Conservation (phyloP, 2,113 vertebrate genomes). For the Apteryx mantelli region DNA sequence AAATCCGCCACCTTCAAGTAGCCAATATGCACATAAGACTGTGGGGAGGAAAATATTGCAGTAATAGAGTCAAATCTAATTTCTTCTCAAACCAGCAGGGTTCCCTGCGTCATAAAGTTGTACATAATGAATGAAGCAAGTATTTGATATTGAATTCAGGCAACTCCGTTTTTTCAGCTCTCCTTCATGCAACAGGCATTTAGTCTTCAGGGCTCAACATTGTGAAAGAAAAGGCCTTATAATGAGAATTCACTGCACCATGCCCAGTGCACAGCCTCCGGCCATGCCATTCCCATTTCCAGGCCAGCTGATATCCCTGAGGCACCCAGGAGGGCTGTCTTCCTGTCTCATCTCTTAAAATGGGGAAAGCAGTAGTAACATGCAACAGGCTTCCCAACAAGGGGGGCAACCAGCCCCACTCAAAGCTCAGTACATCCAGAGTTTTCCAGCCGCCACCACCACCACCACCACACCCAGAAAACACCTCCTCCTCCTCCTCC, state of each 20-base stretch:
- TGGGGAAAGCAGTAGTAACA: not conserved
- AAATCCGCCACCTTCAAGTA: not conserved
- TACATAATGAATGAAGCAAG: not conserved
- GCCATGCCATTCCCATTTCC: not conserved
- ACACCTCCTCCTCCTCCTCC: not conserved
- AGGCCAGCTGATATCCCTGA: not conserved
- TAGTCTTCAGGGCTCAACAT: not conserved
- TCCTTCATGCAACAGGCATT: not conserved
- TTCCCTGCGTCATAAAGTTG: not conserved
- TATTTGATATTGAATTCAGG: not conserved
- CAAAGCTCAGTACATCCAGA: not conserved
- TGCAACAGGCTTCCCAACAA: fast-evolving
- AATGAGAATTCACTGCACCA: not conserved
- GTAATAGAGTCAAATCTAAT: constrained; percentile 8
- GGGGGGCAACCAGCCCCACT: not conserved
- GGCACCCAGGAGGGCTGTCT: not conserved
- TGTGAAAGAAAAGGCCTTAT: not conserved
- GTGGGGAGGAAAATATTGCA: not conserved
- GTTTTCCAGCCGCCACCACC: not conserved
- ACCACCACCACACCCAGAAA: not conserved
- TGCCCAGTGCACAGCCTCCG: fast-evolving
- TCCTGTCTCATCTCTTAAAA: not conserved
- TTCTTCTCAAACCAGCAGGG: constrained; percentile 22
- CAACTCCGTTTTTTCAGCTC: not conserved
- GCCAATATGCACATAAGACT: not conserved